Percentiles rank a stretch among this genome's conserved stretches.
Evolutionary conservation across 2,113 vertebrate genomes (phyloP).

Genomic region (Scortum barcoo): DNA sequence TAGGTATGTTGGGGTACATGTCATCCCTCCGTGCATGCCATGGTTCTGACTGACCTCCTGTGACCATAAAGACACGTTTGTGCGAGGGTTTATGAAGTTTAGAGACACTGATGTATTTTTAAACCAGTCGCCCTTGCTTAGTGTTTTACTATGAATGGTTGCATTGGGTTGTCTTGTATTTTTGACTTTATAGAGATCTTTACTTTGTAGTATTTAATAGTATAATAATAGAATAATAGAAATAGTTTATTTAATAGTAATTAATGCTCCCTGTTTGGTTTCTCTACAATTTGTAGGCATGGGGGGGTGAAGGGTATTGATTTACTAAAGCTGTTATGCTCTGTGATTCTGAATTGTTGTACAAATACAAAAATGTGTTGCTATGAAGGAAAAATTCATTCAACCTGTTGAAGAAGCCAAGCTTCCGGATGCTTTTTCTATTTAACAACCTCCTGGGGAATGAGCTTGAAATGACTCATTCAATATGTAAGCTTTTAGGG

Average conservation of each 20-base stretch:
- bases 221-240: too few species aligned
- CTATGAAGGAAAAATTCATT: neutral
- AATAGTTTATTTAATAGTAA: too few species aligned
- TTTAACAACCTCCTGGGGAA: conserved; percentile 4
- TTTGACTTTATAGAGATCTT: neutral
- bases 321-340: neutral
- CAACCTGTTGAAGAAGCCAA: conserved; percentile 5
- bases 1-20: conserved; percentile 49
- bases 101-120: conserved; percentile 23
- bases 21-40: conserved; percentile 51
- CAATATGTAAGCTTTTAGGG: neutral
- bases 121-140: conserved; percentile 27
- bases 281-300: neutral
- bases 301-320: neutral
- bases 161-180: neutral
- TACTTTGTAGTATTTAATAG: neutral
- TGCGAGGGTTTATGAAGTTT: conserved; percentile 26
- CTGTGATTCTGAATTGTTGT: neutral
- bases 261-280: neutral
- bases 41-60: conserved; percentile 48
- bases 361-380: neutral
- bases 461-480: conserved; percentile 6
- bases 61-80: conserved; percentile 44
- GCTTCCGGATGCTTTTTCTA: conserved; percentile 10
- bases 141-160: conserved; percentile 29